Evolutionary conservation across 2,888 invertebrate species (phyloP), one percentile per base, ranked within the genome.

Genomic region (Gari tellinella): DNA sequence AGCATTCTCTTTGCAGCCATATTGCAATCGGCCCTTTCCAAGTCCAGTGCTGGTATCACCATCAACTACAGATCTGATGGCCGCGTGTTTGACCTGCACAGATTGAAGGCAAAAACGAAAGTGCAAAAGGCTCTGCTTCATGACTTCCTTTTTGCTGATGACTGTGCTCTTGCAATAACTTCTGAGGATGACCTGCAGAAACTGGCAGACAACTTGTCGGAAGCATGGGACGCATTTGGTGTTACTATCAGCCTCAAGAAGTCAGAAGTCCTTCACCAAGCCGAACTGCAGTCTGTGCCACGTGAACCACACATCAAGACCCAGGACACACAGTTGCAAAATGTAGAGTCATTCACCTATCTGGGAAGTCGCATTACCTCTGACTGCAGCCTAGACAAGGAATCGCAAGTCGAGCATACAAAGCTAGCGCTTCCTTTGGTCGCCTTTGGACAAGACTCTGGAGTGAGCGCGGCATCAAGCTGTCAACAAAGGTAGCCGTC

Each of bases 221-320:
- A 51, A 26, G 31, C 31, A 31, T 31, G 31, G 4, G 40, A 53
- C 12, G 14, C 15, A 0, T 31, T 23, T 38, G 38, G 41, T 7
- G 17, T 43, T 10, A 63, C 53, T 26, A 63, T 63, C 41, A 63
- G 45, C 55, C 43, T 38, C 17, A 60, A 66, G 41, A 67, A 67
- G 41, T 43, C 52, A 1, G 10, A 61, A 41, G 61, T 67, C 23
- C 37, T 67, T 1, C 43, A 51, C 38, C 52, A 67, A 43, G 43
- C n/a, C n/a, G 15, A 41, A n/a, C n/a, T n/a, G n/a, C n/a, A n/a
- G n/a, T 53, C 67, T 26, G 61, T 57, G 31, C 53, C 60, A 14
- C 41, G 51, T 10, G 61, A 51, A 26, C 19, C 66, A 17, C 43
- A 61, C 37, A 31, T 45, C 26, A 26, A 61, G 38, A 23, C 31